These are phyloP conservation scores for Tapirus indicus DNA, from an alignment of 2,797 vertebrate species.

Conservation along the genomic window DNA sequence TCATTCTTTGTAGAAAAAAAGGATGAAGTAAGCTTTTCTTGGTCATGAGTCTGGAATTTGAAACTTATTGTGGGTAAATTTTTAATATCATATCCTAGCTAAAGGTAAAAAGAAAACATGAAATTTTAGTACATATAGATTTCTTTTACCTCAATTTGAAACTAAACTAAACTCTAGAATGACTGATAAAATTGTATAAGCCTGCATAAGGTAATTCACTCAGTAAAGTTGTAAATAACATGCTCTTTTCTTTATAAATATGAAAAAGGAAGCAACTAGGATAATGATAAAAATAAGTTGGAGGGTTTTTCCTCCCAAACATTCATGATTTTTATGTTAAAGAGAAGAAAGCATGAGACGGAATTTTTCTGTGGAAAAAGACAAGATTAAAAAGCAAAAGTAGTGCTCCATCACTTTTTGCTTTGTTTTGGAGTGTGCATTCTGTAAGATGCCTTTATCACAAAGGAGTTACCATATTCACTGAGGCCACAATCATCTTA, in stretches of 20 bases:
- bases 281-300: not conserved
- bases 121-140: not conserved
- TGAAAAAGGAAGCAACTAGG: not conserved
- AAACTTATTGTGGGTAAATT: not conserved
- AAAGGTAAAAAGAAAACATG: not conserved
- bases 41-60: not conserved
- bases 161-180: not conserved
- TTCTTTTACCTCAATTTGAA: not conserved
- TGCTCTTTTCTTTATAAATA: not conserved
- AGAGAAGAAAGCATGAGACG: not conserved
- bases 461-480: not conserved
- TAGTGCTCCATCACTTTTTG: not conserved
- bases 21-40: not conserved
- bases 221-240: not conserved
- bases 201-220: not conserved
- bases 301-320: not conserved
- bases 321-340: not conserved
- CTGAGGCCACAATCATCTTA: not conserved
- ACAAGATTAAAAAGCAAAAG: not conserved
- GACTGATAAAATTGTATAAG: not conserved
- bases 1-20: not conserved
- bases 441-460: constrained; percentile 67
- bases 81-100: not conserved
- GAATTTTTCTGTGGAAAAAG: not conserved
- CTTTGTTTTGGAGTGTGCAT: constrained; percentile 8